A percentile compares a stretch with the other conserved stretches of the same genome.
Evolutionary conservation across 2,888 invertebrate species (phyloP).

Genomic region (Cataglyphis livida): DNA sequence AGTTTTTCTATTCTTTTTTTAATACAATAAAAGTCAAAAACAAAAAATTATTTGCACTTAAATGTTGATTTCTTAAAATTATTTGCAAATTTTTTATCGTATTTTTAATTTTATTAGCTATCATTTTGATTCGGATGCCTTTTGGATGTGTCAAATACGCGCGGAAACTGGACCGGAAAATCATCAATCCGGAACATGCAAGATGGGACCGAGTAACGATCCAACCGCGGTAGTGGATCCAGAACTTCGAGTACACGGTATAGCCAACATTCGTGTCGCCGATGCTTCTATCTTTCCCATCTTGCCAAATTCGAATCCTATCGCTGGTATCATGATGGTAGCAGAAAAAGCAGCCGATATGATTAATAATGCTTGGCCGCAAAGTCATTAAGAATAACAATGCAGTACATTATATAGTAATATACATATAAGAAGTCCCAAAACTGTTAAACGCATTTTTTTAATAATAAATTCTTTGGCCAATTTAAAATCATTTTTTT

Average conservation of each 20-base stretch:
- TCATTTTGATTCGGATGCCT: conserved; percentile 87
- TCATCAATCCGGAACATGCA: conserved; percentile 89
- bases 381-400: conserved; percentile 4
- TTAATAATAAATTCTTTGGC: neutral
- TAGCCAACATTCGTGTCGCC: conserved; percentile 88
- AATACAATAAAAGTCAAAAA: neutral
- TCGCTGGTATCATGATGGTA: conserved; percentile 90
- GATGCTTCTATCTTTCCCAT: conserved; percentile 91
- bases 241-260: conserved; percentile 88
- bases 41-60: neutral
- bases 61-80: neutral
- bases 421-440: neutral
- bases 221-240: conserved; percentile 87
- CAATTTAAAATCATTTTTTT: neutral
- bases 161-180: conserved; percentile 89
- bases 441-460: neutral
- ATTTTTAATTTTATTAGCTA: conserved; percentile 80
- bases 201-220: conserved; percentile 87
- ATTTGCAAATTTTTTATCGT: neutral
- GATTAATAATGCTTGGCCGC: conserved; percentile 87
- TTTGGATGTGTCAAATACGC: conserved; percentile 90
- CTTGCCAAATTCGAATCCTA: conserved; percentile 89
- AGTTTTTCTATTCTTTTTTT: neutral
- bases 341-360: conserved; percentile 91
- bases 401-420: neutral